Percentiles rank a stretch among this genome's conserved stretches.
These are phyloP conservation scores for Pantherophis vulpinus DNA, from an alignment of 2,797 vertebrate genomes.

Conservation along the genomic window DNA sequence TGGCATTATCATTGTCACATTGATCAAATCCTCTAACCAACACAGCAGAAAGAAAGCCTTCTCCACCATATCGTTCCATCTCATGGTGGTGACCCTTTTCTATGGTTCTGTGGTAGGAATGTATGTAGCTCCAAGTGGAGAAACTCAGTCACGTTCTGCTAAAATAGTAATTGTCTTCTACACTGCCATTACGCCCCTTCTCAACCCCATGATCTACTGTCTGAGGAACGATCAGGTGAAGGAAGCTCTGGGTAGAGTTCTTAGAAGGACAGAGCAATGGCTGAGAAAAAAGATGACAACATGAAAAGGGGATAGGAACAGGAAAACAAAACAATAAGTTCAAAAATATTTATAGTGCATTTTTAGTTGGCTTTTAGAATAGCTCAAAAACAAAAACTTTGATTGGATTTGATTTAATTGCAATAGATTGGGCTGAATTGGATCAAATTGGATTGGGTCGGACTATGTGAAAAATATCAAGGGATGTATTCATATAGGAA, in stretches of 20 bases:
- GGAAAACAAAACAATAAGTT: not conserved
- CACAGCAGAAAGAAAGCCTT: not conserved
- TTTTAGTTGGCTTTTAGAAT: not conserved
- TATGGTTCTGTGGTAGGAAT: not conserved
- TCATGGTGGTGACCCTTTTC: not conserved
- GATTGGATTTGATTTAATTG: not conserved
- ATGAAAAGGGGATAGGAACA: not conserved
- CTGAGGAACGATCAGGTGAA: slow-evolving; percentile 56
- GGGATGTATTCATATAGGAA: not conserved
- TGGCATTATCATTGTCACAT: no score
- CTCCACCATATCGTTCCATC: not conserved
- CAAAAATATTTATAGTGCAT: not conserved
- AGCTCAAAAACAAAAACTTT: not conserved
- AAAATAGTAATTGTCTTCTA: slow-evolving; percentile 54
- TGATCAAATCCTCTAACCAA: no score
- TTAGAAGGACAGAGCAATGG: not conserved
- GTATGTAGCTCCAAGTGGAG: slow-evolving; percentile 19
- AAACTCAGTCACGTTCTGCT: not conserved
- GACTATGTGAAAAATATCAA: not conserved
- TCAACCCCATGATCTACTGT: not conserved
- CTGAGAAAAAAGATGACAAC: no score
- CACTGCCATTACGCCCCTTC: slow-evolving; percentile 50
- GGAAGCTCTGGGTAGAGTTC: slow-evolving; percentile 27
- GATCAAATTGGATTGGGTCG: not conserved
- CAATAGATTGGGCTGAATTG: not conserved